Percentiles rank a stretch among this genome's conserved stretches.
Evolutionary conservation across 2,888 invertebrate species (phyloP).

Genomic region (Leistus spinibarbis): DNA sequence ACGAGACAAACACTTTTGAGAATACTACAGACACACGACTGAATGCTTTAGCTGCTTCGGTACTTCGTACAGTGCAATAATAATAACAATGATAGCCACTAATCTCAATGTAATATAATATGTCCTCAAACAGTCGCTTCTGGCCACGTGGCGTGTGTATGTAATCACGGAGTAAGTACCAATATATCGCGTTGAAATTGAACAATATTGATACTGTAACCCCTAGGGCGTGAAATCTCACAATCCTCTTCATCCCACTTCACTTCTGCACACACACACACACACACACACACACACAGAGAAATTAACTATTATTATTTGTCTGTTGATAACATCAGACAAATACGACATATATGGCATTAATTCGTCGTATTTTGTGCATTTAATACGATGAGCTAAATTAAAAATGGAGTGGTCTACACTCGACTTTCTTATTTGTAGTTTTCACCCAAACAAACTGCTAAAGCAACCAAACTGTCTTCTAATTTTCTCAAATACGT

Average conservation of each 20-base stretch:
- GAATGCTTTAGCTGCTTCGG: not conserved
- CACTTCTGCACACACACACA: not conserved
- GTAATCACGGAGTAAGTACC: not conserved
- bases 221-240: not conserved
- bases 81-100: constrained; percentile 34
- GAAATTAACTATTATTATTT: not conserved
- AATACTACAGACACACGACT: too few species aligned
- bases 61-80: not conserved
- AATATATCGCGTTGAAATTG: not conserved
- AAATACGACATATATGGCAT: too few species aligned
- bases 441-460: too few species aligned
- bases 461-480: too few species aligned
- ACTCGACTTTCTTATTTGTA: too few species aligned
- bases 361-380: too few species aligned
- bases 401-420: too few species aligned
- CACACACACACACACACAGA: too few species aligned
- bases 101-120: constrained; percentile 25
- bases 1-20: too few species aligned
- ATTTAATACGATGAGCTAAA: too few species aligned
- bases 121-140: not conserved
- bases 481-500: too few species aligned
- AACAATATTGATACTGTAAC: not conserved
- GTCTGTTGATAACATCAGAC: not conserved
- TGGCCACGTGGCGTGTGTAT: not conserved
- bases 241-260: not conserved